Percentiles rank a stretch among this genome's conserved stretches.
These are phyloP conservation scores for Sinodicranocentrus sp. DNA, from an alignment of 2,888 invertebrate species.

Conservation along the genomic window DNA sequence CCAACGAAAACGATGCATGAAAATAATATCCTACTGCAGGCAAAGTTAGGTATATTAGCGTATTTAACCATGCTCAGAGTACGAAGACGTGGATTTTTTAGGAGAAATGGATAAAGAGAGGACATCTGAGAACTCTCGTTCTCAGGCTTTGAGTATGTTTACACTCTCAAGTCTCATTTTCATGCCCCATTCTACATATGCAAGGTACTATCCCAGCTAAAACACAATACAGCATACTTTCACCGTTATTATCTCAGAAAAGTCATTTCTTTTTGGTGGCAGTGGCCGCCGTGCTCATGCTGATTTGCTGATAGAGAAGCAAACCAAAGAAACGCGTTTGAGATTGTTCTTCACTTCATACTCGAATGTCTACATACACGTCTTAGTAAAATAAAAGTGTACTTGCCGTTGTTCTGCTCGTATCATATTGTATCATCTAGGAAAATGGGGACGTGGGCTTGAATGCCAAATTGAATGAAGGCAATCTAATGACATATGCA, in stretches of 20 bases:
- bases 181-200: background rate
- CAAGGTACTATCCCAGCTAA: background rate
- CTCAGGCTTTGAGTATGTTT: slow-evolving; percentile 6
- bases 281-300: background rate
- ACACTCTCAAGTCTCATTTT: slow-evolving; percentile 11
- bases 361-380: slow-evolving; percentile 8
- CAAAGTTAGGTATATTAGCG: slow-evolving; percentile 48
- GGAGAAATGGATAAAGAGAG: slow-evolving; percentile 18
- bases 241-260: slow-evolving; percentile 13
- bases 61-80: slow-evolving; percentile 27
- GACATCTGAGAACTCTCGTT: slow-evolving; percentile 14
- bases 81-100: slow-evolving; percentile 19
- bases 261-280: slow-evolving; percentile 11
- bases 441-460: slow-evolving; percentile 27
- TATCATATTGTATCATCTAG: slow-evolving; percentile 18
- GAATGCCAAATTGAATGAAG: slow-evolving; percentile 43
- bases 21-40: slow-evolving; percentile 57
- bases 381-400: background rate
- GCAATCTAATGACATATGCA: slow-evolving; percentile 43
- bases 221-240: background rate
- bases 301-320: slow-evolving; percentile 15
- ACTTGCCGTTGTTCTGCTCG: slow-evolving; percentile 1
- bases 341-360: background rate
- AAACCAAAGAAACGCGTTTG: background rate
- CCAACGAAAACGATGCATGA: slow-evolving; percentile 41